These are phyloP conservation scores for Argentina silus DNA, from an alignment of 2,797 vertebrate species.

Conservation along the genomic window DNA sequence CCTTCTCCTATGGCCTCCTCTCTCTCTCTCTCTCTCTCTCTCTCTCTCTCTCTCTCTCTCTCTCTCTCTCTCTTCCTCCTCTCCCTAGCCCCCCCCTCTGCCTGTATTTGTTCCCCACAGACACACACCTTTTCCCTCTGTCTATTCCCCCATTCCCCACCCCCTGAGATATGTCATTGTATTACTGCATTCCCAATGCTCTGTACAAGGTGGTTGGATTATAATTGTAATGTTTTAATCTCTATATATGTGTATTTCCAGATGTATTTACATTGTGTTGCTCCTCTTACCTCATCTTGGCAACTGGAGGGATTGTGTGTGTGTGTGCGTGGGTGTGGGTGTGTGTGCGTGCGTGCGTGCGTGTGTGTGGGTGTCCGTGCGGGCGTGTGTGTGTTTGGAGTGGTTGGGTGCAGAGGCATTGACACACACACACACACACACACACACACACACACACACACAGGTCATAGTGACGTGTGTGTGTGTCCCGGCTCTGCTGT, in stretches of 20 bases:
- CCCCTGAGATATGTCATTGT: constrained; percentile 33
- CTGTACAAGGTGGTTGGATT: constrained; percentile 54
- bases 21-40: background rate
- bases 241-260: constrained; percentile 58
- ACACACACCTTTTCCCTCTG: constrained; percentile 18
- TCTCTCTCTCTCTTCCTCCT: background rate
- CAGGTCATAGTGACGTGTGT: constrained; percentile 50
- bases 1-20: too few species aligned
- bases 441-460: constrained; percentile 44
- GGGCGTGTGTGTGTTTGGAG: constrained; percentile 6
- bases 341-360: background rate
- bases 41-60: background rate
- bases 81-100: too few species aligned
- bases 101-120: constrained; percentile 30
- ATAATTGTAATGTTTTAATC: constrained; percentile 44
- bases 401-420: constrained; percentile 37
- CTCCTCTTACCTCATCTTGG: constrained; percentile 74
- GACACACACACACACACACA: constrained; percentile 36
- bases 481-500: constrained; percentile 40
- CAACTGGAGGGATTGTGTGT: constrained; percentile 73
- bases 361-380: background rate
- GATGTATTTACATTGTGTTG: constrained; percentile 63
- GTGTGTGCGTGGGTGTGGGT: constrained; percentile 18
- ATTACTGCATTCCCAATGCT: constrained; percentile 56
- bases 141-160: background rate